These are phyloP conservation scores for Acanthornis magna DNA, from an alignment of 2,797 vertebrate species.

Conservation along the genomic window DNA sequence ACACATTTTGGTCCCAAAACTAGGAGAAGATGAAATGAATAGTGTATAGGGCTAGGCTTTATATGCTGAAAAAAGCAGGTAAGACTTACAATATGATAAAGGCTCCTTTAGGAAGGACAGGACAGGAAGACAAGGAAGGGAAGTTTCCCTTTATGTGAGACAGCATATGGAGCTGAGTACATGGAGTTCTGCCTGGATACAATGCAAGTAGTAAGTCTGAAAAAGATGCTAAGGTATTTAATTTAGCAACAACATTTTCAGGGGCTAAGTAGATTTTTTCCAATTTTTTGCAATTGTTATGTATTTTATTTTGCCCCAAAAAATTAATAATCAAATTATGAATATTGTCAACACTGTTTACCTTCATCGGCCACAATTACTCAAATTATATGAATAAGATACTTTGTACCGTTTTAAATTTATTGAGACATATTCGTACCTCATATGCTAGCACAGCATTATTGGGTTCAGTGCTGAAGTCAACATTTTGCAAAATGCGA, in stretches of 20 bases:
- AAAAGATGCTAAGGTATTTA: not conserved
- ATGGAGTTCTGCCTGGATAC: not conserved
- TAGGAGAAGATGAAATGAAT: not conserved
- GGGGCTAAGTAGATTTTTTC: not conserved
- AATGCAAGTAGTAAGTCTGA: not conserved
- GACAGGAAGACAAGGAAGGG: fast-evolving
- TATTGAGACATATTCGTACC: not conserved
- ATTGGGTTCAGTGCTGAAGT: not conserved
- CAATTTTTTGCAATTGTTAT: not conserved
- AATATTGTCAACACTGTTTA: not conserved
- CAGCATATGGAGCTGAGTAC: not conserved
- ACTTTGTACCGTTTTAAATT: not conserved
- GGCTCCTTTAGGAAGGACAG: not conserved
- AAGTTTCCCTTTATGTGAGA: not conserved
- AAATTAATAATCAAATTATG: not conserved
- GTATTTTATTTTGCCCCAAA: not conserved
- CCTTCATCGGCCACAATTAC: not conserved
- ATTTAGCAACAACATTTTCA: not conserved
- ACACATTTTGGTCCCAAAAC: not conserved
- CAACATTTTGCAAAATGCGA: not conserved
- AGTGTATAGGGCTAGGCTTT: fast-evolving
- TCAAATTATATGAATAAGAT: not conserved
- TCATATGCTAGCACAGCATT: not conserved
- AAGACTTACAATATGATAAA: not conserved
- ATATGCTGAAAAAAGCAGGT: not conserved